Conservation (phyloP, 2,113 vertebrate species). For the Hystrix brachyura region DNA sequence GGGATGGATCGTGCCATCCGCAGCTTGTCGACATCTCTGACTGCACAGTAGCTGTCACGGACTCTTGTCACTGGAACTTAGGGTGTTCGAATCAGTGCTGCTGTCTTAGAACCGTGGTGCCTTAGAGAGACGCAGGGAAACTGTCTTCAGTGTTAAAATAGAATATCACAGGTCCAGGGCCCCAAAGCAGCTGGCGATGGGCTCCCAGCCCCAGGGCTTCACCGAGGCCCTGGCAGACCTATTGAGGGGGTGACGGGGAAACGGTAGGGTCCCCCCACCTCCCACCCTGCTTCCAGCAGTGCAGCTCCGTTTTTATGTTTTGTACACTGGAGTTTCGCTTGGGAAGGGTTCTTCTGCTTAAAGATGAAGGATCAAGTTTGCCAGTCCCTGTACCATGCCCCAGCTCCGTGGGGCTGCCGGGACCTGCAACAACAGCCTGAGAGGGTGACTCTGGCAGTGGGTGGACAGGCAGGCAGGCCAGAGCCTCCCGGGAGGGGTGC, state of each 20-base stretch:
- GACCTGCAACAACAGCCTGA: not conserved
- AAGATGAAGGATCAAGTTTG: conserved; percentile 3
- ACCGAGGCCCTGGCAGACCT: not conserved
- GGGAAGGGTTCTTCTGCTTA: conserved; percentile 17
- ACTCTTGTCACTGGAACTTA: too few species aligned
- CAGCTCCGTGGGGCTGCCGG: not conserved
- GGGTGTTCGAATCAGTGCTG: not conserved
- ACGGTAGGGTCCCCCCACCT: not conserved
- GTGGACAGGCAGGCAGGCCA: not conserved
- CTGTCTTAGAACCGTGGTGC: not conserved
- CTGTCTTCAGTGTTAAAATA: not conserved
- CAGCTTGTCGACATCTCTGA: not conserved
- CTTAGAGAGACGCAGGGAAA: not conserved
- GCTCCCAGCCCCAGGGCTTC: not conserved
- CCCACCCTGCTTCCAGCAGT: not conserved
- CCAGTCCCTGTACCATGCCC: not conserved
- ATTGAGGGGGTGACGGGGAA: not conserved
- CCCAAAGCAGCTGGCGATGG: not conserved
- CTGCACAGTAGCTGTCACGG: not conserved
- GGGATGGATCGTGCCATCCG: not conserved
- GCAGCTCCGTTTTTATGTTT: not conserved
- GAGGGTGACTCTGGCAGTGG: conserved; percentile 37
- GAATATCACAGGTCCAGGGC: not conserved
- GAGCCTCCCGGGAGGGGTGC: not conserved
- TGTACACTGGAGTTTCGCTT: not conserved